These are phyloP conservation scores for Leptobrachium ailaonicum DNA, from an alignment of 2,113 vertebrate genomes.

Conservation along the genomic window DNA sequence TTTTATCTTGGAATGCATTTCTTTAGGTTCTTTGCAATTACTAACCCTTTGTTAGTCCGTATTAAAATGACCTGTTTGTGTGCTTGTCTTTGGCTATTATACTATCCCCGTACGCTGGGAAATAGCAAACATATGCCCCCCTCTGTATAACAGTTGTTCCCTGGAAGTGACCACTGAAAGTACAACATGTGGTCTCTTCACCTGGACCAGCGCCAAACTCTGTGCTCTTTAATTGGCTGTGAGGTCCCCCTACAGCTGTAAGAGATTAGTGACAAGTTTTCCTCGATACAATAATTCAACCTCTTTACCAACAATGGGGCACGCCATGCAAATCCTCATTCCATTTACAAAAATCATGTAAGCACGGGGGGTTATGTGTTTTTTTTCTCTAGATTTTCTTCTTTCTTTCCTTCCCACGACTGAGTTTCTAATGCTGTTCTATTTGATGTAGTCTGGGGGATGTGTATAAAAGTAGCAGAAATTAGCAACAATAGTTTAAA, in stretches of 20 bases:
- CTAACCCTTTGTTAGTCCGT: constrained; percentile 6
- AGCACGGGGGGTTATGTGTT: not conserved
- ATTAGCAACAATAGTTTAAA: no score
- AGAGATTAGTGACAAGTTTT: constrained; percentile 79
- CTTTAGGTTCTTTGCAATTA: not conserved
- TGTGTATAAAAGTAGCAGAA: not conserved
- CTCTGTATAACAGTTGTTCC: constrained; percentile 40
- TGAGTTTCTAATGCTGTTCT: not conserved
- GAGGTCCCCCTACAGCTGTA: constrained; percentile 80
- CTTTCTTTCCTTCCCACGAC: not conserved
- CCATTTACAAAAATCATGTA: not conserved
- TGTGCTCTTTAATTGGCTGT: constrained; percentile 78
- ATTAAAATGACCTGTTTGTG: constrained; percentile 40
- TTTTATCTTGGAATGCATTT: no score
- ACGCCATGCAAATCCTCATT: constrained; percentile 4
- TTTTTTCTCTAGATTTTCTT: not conserved
- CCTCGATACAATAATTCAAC: constrained; percentile 57
- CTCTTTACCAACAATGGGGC: constrained; percentile 30
- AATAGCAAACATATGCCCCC: constrained; percentile 78
- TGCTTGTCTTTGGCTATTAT: constrained; percentile 54
- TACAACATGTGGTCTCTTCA: constrained; percentile 83
- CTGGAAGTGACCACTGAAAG: constrained; percentile 64
- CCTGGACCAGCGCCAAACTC: constrained; percentile 73
- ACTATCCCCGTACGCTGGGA: constrained; percentile 68
- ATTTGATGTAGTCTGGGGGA: not conserved